Percentiles rank a stretch among this genome's conserved stretches.
These are phyloP conservation scores for Crambe crambe DNA, from an alignment of 37 sponge, comb jelly and placozoan genomes.

Conservation along the genomic window DNA sequence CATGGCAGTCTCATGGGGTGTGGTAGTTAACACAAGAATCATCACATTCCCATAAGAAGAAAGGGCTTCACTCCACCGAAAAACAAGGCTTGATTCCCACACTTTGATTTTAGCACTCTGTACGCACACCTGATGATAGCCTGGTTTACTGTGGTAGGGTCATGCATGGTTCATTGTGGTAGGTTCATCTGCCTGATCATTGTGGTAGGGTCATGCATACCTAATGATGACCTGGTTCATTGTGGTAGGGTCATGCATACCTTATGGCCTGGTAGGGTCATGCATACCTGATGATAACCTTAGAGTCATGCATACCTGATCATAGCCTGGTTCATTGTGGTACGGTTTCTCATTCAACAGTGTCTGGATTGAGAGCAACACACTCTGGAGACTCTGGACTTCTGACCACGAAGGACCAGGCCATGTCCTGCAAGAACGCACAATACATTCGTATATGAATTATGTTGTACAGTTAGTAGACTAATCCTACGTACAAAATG, in stretches of 20 bases:
- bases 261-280: neutral
- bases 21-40: too few species aligned
- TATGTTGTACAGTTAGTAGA: too few species aligned
- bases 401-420: constrained; percentile 36
- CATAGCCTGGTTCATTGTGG: constrained; percentile 93
- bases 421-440: constrained; percentile 52
- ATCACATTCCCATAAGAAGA: too few species aligned
- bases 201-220: neutral
- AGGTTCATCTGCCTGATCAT: too few species aligned
- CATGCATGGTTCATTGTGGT: too few species aligned
- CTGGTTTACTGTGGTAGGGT: constrained; percentile 93
- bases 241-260: constrained; percentile 88
- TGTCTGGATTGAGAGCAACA: constrained; percentile 85
- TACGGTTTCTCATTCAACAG: constrained; percentile 87
- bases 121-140: constrained; percentile 56
- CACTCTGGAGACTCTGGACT: constrained; percentile 45
- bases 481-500: too few species aligned
- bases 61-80: too few species aligned
- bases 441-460: too few species aligned
- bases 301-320: constrained; percentile 22
- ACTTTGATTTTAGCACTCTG: too few species aligned
- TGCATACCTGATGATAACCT: constrained; percentile 67
- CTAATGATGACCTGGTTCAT: constrained; percentile 89
- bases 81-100: too few species aligned
- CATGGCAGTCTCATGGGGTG: too few species aligned